These are phyloP conservation scores for Arnoldichthys spilopterus DNA, from an alignment of 2,797 vertebrate genomes.

Conservation along the genomic window DNA sequence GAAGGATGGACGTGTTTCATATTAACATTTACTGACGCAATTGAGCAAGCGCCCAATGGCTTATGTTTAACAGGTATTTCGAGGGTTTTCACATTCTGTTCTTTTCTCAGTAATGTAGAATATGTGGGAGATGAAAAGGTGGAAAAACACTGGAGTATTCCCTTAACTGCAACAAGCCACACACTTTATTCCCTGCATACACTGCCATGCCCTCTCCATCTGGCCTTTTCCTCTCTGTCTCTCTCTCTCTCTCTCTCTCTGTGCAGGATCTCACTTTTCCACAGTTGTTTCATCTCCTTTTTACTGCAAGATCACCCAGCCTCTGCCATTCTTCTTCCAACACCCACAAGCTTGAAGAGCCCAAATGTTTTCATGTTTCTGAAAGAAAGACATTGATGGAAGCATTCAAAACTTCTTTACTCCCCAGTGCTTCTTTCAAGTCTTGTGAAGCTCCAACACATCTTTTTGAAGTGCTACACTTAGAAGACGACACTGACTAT, in stretches of 20 bases:
- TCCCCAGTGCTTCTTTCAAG: too few relatives aligned
- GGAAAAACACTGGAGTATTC: background rate
- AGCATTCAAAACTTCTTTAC: too few relatives aligned
- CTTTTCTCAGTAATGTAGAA: background rate
- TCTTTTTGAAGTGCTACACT: too few relatives aligned
- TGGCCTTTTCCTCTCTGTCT: background rate
- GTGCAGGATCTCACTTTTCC: constrained; percentile 37
- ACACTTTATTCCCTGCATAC: background rate
- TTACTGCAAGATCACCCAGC: constrained; percentile 20
- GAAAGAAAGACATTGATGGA: too few relatives aligned
- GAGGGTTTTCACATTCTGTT: background rate
- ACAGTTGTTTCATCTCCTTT: constrained; percentile 21
- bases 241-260: constrained; percentile 8
- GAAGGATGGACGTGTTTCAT: too few relatives aligned
- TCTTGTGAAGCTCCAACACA: too few relatives aligned
- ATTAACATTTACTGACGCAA: background rate
- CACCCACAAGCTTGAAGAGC: background rate
- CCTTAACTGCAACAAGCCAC: background rate
- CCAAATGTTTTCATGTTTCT: too few relatives aligned
- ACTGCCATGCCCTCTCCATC: constrained; percentile 6
- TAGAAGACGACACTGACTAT: too few relatives aligned
- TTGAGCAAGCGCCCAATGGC: background rate
- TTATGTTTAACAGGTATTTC: background rate
- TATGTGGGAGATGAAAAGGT: background rate
- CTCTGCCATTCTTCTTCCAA: background rate